phyloP scores from a whole-genome alignment of 2,888 invertebrate species.

The Dugesia japonica region DNA sequence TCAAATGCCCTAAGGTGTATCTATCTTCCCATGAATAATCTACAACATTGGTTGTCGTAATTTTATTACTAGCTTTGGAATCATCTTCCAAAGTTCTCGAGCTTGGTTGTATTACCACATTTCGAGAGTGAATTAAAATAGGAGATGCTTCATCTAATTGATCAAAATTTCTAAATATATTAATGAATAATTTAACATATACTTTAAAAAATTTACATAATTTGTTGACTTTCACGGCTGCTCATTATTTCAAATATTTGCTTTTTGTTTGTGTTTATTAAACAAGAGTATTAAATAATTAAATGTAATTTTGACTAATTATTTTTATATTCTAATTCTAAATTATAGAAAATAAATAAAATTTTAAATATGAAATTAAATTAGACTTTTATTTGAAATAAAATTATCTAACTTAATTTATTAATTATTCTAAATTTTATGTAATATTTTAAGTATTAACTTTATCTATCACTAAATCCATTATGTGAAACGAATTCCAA shows the following conservation, averaged over 20 bases:
- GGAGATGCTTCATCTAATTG: not conserved
- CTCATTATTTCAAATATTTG: not conserved
- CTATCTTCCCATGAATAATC: not conserved
- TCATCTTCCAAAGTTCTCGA: not conserved
- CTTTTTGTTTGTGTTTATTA: no score
- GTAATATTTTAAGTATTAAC: no score
- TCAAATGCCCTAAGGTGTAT: not conserved
- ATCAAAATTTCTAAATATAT: not conserved
- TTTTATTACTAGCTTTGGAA: constrained; percentile 3
- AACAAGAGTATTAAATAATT: no score
- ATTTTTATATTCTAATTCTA: no score
- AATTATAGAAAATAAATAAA: no score
- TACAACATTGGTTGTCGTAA: not conserved
- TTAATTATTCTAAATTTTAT: no score
- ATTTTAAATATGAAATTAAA: no score
- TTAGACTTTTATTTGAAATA: no score
- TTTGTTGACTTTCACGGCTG: not conserved
- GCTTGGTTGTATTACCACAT: not conserved
- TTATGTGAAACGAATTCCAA: no score
- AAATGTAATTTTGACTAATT: no score
- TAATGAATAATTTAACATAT: not conserved
- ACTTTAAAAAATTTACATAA: not conserved
- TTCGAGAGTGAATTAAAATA: not conserved
- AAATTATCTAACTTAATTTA: no score
- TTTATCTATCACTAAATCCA: no score